A percentile compares a stretch with the other conserved stretches of the same genome.
Evolutionary conservation across 30 jellyfish, hydroid and myxozoan species (phyloP).

Genomic region (Cassiopea andromeda): DNA sequence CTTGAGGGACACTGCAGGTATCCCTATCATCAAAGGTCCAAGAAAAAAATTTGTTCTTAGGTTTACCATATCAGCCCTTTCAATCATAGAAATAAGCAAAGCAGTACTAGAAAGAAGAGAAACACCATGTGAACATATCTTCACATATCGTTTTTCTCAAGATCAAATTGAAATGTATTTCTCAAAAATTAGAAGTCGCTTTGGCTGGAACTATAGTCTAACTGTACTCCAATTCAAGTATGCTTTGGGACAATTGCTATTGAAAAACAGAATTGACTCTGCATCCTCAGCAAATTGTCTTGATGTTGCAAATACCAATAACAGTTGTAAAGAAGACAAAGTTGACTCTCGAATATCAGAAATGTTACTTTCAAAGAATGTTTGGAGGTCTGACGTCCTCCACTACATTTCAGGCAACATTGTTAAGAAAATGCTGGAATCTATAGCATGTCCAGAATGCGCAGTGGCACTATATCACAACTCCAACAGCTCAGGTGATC

Average conservation of each 20-base stretch:
- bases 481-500: conserved; percentile 7
- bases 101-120: conserved; percentile 1
- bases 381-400: conserved; percentile 58
- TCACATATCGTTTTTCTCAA: conserved; percentile 54
- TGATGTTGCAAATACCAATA: background rate
- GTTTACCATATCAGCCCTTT: conserved; percentile 16
- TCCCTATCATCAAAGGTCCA: conserved; percentile 7
- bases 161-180: conserved; percentile 53
- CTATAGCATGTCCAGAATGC: conserved; percentile 32
- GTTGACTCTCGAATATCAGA: conserved; percentile 36
- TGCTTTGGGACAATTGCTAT: conserved; percentile 31
- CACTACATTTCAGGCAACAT: conserved; percentile 51
- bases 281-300: conserved; percentile 57
- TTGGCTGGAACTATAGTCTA: conserved; percentile 61
- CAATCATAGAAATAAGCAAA: background rate
- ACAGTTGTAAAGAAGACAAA: background rate
- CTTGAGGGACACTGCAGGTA: conserved; percentile 26
- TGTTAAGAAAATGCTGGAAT: conserved; percentile 29
- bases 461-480: conserved; percentile 23
- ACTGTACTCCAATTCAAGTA: conserved; percentile 38
- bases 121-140: conserved; percentile 22
- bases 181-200: conserved; percentile 30
- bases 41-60: conserved; percentile 23
- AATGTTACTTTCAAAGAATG: conserved; percentile 12
- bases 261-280: conserved; percentile 35